phyloP scores from a whole-genome alignment of 2,797 vertebrate species.

The Mormyrops attenuatus region DNA sequence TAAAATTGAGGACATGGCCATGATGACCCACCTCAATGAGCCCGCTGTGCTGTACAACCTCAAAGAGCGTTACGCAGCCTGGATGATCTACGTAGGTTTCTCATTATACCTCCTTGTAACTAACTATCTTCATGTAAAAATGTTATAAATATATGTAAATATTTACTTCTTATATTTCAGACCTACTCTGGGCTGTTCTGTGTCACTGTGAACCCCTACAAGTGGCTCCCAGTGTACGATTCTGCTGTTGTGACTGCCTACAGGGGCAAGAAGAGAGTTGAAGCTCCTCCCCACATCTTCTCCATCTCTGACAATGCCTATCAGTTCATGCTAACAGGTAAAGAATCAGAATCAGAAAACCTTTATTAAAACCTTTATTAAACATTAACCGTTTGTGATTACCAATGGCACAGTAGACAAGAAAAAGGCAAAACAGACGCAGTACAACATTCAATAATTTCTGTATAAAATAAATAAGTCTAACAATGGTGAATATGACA shows the following conservation, averaged over 20 bases:
- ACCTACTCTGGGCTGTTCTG: not conserved
- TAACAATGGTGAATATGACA: not conserved
- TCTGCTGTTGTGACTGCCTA: not conserved
- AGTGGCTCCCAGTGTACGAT: not conserved
- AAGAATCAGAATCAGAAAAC: not conserved
- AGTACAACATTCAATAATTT: not conserved
- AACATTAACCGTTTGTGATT: not conserved
- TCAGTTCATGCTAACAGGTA: not conserved
- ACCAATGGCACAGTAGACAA: not conserved
- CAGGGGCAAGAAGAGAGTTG: not conserved
- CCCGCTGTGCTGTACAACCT: constrained; percentile 79
- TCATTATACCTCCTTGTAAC: constrained; percentile 28
- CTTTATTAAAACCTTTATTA: not conserved
- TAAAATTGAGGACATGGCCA: constrained; percentile 91
- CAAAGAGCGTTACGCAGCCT: constrained; percentile 85
- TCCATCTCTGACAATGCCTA: not conserved
- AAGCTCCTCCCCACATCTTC: not conserved
- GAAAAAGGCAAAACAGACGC: not conserved
- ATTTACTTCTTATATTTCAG: not conserved
- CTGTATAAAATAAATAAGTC: not conserved
- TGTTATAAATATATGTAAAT: not conserved
- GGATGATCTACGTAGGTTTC: constrained; percentile 85
- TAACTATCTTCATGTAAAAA: not conserved
- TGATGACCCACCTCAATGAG: constrained; percentile 87
- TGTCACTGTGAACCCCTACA: not conserved